These are phyloP conservation scores for Cetonia aurata DNA, from an alignment of 2,888 invertebrate species.

Conservation along the genomic window DNA sequence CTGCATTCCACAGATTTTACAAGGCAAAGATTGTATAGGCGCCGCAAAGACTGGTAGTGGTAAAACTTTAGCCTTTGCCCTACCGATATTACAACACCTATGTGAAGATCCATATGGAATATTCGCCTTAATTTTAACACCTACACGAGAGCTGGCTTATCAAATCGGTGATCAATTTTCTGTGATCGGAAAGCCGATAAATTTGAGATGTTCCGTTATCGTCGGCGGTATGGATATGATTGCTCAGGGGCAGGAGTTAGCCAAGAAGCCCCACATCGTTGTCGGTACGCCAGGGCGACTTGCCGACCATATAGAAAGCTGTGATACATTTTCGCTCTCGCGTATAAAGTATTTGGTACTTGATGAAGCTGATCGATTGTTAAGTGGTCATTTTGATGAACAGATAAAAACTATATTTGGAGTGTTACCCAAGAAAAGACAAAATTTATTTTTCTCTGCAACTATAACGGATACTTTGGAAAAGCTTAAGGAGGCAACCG, in stretches of 20 bases:
- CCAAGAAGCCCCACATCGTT: slow-evolving; percentile 91
- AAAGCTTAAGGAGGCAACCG: slow-evolving; percentile 74
- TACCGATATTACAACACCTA: slow-evolving; percentile 92
- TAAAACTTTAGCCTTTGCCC: slow-evolving; percentile 97
- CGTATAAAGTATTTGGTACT: slow-evolving; percentile 89
- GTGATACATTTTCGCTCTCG: slow-evolving; percentile 83
- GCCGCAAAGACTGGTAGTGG: slow-evolving; percentile 98
- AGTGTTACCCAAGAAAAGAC: slow-evolving; percentile 81
- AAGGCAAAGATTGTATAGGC: slow-evolving; percentile 91
- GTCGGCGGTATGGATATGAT: slow-evolving; percentile 98
- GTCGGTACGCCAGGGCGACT: slow-evolving; percentile 97
- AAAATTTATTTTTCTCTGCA: slow-evolving; percentile 94
- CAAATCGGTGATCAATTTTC: slow-evolving; percentile 97
- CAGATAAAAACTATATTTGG: slow-evolving; percentile 85
- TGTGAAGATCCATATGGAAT: slow-evolving; percentile 97
- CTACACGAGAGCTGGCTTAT: slow-evolving; percentile 92
- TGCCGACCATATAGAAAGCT: slow-evolving; percentile 92
- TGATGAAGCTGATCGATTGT: slow-evolving; percentile 95
- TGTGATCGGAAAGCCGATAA: slow-evolving; percentile 90
- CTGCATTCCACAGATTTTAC: slow-evolving; percentile 83
- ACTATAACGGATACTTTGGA: slow-evolving; percentile 89
- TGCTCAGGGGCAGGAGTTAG: slow-evolving; percentile 85
- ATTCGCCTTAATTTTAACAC: slow-evolving; percentile 93
- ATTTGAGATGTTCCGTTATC: slow-evolving; percentile 85
- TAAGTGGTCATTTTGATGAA: slow-evolving; percentile 84